A percentile compares a stretch with the other conserved stretches of the same genome.
phyloP scores from a whole-genome alignment of 2,113 vertebrate species.

The Cromileptes altivelis region DNA sequence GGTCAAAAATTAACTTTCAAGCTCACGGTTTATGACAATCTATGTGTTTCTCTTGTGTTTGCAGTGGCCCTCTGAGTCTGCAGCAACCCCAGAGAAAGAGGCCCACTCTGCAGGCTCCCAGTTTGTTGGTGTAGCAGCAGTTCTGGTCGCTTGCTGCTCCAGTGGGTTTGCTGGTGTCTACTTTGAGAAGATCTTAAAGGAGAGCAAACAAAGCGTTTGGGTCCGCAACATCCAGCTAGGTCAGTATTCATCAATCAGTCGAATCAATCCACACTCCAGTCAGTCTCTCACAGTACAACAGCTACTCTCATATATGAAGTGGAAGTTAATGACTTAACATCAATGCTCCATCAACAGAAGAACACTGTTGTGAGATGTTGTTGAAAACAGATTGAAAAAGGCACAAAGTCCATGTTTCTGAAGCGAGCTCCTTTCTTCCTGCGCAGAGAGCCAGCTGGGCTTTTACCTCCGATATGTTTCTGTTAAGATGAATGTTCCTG shows the following conservation, averaged over 20 bases:
- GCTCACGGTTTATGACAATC: background rate
- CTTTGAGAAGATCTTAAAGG: constrained; percentile 99
- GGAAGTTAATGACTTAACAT: background rate
- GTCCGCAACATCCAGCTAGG: constrained; percentile 98
- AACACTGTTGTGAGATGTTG: background rate
- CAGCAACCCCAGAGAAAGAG: constrained; percentile 81
- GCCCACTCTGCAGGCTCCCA: constrained; percentile 90
- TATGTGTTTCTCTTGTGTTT: constrained; percentile 2
- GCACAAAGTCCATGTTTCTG: background rate
- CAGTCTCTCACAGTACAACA: background rate
- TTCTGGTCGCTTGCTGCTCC: constrained; percentile 95
- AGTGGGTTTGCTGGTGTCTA: constrained; percentile 98
- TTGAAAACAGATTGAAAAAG: constrained; percentile 22
- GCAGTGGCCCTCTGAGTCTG: constrained; percentile 93
- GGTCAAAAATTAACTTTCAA: background rate
- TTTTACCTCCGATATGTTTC: constrained; percentile 51
- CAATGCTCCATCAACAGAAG: background rate
- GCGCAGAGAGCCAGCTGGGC: constrained; percentile 50
- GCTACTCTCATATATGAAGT: background rate
- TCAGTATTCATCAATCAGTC: constrained; percentile 62
- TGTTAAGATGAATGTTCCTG: constrained; percentile 75
- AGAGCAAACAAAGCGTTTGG: constrained; percentile 98
- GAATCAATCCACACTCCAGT: background rate
- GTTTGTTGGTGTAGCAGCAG: constrained; percentile 92
- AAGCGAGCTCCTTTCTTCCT: constrained; percentile 5